Conservation (phyloP, 2,113 vertebrate genomes). For the Channa argus region DNA sequence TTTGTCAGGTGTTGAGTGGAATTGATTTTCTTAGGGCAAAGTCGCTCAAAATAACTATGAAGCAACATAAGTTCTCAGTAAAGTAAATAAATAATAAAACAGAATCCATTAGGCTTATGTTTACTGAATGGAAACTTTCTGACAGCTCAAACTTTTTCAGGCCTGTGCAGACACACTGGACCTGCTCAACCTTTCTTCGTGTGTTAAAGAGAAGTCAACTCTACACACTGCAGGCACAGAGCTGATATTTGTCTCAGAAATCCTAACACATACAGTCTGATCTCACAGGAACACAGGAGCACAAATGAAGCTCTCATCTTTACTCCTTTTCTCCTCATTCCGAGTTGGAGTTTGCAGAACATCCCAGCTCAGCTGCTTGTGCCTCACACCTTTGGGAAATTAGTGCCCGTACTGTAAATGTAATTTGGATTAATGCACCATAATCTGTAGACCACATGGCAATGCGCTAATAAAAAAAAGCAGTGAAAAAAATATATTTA, state of each 20-base stretch:
- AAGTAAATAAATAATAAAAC: neutral
- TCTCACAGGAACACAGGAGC: slow-evolving; percentile 31
- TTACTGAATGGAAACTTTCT: slow-evolving; percentile 14
- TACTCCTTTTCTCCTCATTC: slow-evolving; percentile 14
- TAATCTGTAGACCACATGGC: slow-evolving; percentile 43
- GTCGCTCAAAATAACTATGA: slow-evolving; percentile 20
- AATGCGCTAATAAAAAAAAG: slow-evolving; percentile 37
- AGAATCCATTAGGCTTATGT: slow-evolving; percentile 13
- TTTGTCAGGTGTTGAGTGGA: slow-evolving; percentile 14
- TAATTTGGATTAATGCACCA: slow-evolving; percentile 63
- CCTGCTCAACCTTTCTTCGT: neutral
- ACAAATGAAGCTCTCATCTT: slow-evolving; percentile 32
- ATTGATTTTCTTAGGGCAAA: slow-evolving; percentile 34
- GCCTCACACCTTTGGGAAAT: slow-evolving; percentile 59
- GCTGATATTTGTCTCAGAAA: slow-evolving; percentile 30
- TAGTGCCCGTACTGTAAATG: slow-evolving; percentile 44
- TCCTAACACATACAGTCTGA: slow-evolving; percentile 13
- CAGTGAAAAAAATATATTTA: slow-evolving; percentile 17
- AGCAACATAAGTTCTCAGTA: neutral
- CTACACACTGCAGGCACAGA: neutral
- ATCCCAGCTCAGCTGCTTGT: slow-evolving; percentile 11
- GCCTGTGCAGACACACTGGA: neutral
- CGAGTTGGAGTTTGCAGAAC: neutral
- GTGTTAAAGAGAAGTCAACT: slow-evolving; percentile 8
- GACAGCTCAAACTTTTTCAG: slow-evolving; percentile 16